Conservation (phyloP, 2,113 vertebrate species). For the Cariama cristata region DNA sequence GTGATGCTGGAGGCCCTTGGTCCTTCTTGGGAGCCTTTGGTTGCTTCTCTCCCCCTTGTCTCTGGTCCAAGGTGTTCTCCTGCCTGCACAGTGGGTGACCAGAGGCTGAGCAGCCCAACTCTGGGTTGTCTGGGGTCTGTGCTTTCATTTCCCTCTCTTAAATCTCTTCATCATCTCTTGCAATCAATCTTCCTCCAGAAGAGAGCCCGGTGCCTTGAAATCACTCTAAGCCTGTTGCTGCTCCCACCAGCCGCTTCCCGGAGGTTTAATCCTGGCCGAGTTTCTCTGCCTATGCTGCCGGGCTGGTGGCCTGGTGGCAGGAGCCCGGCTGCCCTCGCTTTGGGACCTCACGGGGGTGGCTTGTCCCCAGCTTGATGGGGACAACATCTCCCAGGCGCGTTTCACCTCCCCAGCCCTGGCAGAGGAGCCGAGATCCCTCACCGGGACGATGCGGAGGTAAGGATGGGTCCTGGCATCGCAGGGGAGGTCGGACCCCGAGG, state of each 20-base stretch:
- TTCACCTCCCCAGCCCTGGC: not conserved
- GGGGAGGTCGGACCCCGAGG: not conserved
- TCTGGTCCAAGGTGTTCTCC: not conserved
- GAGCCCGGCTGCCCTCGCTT: not conserved
- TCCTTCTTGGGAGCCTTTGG: not conserved
- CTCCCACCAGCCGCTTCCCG: not conserved
- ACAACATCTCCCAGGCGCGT: not conserved
- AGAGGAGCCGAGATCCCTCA: not conserved
- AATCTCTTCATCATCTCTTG: constrained; percentile 27
- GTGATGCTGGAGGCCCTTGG: not conserved
- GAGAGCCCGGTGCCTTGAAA: constrained; percentile 13
- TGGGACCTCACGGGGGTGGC: not conserved
- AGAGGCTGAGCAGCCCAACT: not conserved
- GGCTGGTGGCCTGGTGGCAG: not conserved
- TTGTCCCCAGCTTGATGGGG: not conserved
- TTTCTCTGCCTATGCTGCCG: not conserved
- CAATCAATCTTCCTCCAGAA: constrained; percentile 34
- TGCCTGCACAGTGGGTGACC: not conserved
- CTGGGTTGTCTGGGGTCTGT: not conserved
- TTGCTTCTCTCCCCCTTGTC: not conserved
- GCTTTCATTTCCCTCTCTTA: constrained; percentile 15
- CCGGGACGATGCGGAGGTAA: not conserved
- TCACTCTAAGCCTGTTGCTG: constrained; percentile 25
- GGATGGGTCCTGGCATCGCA: rapidly evolving
- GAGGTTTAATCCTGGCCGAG: not conserved